These are phyloP conservation scores for Oreochromis niloticus DNA, from an alignment of 2,113 vertebrate genomes.

Conservation along the genomic window DNA sequence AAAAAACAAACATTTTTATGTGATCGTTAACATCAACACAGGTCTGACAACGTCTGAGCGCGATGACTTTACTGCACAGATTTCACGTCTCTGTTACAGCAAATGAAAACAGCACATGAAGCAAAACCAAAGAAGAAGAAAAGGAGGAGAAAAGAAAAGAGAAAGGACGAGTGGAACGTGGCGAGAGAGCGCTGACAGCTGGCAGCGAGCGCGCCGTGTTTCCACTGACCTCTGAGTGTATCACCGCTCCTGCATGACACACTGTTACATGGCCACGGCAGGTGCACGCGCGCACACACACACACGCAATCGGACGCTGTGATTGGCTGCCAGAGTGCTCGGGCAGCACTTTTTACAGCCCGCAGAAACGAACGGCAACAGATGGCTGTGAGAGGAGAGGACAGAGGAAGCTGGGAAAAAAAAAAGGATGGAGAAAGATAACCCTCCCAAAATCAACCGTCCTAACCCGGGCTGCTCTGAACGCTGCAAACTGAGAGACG, in stretches of 20 bases:
- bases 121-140: background rate
- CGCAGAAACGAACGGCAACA: constrained; percentile 52
- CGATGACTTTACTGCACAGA: background rate
- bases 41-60: background rate
- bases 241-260: constrained; percentile 32
- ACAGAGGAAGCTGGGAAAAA: background rate
- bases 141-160: background rate
- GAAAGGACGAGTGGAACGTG: background rate
- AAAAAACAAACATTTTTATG: background rate
- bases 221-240: constrained; percentile 29
- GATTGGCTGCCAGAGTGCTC: constrained; percentile 37
- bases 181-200: constrained; percentile 46
- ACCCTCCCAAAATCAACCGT: background rate
- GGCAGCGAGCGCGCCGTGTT: background rate
- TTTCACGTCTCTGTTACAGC: background rate
- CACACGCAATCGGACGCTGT: background rate
- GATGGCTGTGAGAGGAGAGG: constrained; percentile 20
- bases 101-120: background rate
- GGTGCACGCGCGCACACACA: background rate
- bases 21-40: rapidly evolving
- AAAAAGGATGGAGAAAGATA: background rate
- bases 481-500: background rate
- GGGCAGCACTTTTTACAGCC: constrained; percentile 45
- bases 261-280: constrained; percentile 33
- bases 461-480: background rate